Evolutionary conservation across 2,797 vertebrate species (phyloP), one percentile per base, ranked within the genome.

Genomic region (Spea hammondii): DNA sequence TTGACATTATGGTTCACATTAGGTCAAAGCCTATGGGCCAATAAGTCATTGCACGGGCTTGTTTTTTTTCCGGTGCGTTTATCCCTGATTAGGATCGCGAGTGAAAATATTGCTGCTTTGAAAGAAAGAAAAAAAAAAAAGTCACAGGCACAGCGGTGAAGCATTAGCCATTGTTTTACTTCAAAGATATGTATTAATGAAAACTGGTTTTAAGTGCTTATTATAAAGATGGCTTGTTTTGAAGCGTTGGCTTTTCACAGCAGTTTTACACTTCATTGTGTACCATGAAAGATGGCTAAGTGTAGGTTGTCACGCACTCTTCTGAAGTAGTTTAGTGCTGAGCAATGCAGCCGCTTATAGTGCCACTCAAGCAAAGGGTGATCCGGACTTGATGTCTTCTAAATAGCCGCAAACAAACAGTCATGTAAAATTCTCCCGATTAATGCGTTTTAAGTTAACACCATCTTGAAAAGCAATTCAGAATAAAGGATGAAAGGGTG

Each of bases 231-330:
- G 87, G 88, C 89, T 92, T 93, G 90, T 92, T 92, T 91, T 91
- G 90, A 91, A 92, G 92, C 88, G 88, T 48, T 72, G 87, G 90
- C 88, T 72, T 89, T 89, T 88, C 88, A 80, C 83, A 84, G 89
- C 90, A 87, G 91, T 90, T 92, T 93, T 89, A 91, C 92, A 93
- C 90, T 92, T 91, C 90, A 89, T 85, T 91, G 90, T 92, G 89
- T 87, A 54, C 86, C 84, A 45, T 90, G 91, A 92, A 91, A 91
- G 91, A 92, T 90, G 88, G 3, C 85, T 92, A 93, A 93, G 89
- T 92, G 89, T 89, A 84, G 90, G 92, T 89, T 93, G 92, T 93
- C 92, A 93, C 85, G 85, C 87, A 86, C 87, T 85, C 87, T 83
- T 91, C 90, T 89, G 84, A 90, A 89, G 88, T 80, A 88, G 89